Percentiles rank a stretch among this genome's conserved stretches.
phyloP scores from a whole-genome alignment of 2,888 invertebrate genomes.

The Suillia variegata region DNA sequence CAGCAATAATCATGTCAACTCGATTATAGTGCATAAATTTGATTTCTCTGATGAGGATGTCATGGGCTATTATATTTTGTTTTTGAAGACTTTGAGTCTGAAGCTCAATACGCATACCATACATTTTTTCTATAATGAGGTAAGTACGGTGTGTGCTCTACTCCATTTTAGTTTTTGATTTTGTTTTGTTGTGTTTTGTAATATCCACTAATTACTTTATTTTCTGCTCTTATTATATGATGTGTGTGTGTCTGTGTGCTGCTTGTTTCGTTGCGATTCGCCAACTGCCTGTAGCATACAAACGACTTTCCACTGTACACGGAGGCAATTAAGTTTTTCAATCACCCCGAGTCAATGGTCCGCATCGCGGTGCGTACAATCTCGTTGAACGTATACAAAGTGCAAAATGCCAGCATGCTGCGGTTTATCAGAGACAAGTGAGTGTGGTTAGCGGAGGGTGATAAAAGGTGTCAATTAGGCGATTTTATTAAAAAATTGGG shows the following conservation, averaged over 20 bases:
- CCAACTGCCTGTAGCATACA: slow-evolving; percentile 71
- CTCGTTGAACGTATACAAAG: slow-evolving; percentile 94
- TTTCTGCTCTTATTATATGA: neutral
- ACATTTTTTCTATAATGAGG: slow-evolving; percentile 99
- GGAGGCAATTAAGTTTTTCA: slow-evolving; percentile 99
- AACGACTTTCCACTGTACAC: slow-evolving; percentile 99
- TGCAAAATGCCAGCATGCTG: slow-evolving; percentile 93
- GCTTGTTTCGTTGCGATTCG: no score
- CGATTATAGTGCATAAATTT: slow-evolving; percentile 99
- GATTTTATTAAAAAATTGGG: no score
- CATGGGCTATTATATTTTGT: slow-evolving; percentile 99
- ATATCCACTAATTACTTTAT: neutral
- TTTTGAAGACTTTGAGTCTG: slow-evolving; percentile 95
- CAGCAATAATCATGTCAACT: slow-evolving; percentile 99
- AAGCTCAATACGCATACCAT: slow-evolving; percentile 98
- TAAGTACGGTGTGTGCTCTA: slow-evolving; percentile 57
- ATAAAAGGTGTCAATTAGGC: no score
- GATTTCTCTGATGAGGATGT: slow-evolving; percentile 99
- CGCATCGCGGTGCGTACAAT: slow-evolving; percentile 97
- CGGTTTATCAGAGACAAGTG: slow-evolving; percentile 89
- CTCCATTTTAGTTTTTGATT: slow-evolving; percentile 9
- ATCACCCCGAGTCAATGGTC: slow-evolving; percentile 98
- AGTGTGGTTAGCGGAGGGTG: slow-evolving; percentile 27
- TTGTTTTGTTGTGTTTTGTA: neutral
- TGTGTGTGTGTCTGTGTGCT: slow-evolving; percentile 1